Conservation (phyloP, 2,797 vertebrate species). For the Microctenopoma steveboyesi region DNA sequence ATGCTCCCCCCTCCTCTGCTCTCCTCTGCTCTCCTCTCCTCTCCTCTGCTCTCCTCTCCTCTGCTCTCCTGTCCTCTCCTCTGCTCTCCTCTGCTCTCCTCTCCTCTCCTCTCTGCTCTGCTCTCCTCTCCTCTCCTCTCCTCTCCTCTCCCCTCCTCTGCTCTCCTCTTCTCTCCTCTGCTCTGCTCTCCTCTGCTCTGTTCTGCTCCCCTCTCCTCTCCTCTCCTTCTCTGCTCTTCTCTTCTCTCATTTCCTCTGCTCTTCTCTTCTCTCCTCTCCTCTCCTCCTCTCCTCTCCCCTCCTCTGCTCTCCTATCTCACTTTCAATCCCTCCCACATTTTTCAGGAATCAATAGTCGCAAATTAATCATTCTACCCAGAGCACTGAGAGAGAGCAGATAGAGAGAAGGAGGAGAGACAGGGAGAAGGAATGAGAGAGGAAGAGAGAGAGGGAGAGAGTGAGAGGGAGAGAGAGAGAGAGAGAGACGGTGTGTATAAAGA, state of each 20-base stretch:
- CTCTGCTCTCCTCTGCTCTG: too few relatives aligned
- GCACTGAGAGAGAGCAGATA: constrained; percentile 64
- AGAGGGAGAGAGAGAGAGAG: constrained; percentile 30
- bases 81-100: too few relatives aligned
- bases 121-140: too few relatives aligned
- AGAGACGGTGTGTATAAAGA: constrained; percentile 62
- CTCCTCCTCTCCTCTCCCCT: too few relatives aligned
- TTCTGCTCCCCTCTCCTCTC: too few relatives aligned
- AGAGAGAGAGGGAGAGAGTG: constrained; percentile 48
- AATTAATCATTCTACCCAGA: constrained; percentile 85
- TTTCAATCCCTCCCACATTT: constrained; percentile 71
- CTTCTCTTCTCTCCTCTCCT: background rate
- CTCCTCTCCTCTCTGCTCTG: too few relatives aligned
- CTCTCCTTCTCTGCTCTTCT: too few relatives aligned
- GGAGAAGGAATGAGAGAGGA: constrained; percentile 23
- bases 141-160: too few relatives aligned
- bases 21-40: background rate
- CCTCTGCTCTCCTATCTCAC: constrained; percentile 33
- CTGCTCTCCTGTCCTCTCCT: too few relatives aligned
- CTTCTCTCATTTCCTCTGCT: constrained; percentile 4
- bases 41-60: too few relatives aligned
- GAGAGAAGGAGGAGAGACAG: constrained; percentile 26
- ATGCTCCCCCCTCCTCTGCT: constrained; percentile 75
- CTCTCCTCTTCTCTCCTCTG: too few relatives aligned
- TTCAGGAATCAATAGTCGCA: constrained; percentile 85